Conservation (phyloP, 2,797 vertebrate species). For the Scyliorhinus canicula region DNA sequence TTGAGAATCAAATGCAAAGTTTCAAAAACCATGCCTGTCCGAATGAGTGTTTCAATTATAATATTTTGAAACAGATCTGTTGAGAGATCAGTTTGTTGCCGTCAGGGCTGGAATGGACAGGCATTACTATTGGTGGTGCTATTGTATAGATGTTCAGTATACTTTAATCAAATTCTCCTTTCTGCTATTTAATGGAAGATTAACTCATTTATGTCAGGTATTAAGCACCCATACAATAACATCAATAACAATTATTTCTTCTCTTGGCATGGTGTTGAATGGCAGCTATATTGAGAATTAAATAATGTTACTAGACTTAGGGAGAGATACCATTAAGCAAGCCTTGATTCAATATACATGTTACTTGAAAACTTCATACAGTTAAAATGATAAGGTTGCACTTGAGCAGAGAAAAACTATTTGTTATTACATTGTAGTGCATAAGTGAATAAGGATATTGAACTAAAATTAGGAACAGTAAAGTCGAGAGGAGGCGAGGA, state of each 20-base stretch:
- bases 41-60: background rate
- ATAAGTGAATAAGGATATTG: background rate
- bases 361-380: background rate
- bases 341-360: background rate
- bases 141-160: no score
- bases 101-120: no score
- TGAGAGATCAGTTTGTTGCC: no score
- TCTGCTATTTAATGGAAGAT: no score
- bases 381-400: background rate
- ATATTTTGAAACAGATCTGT: background rate
- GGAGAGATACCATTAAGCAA: background rate
- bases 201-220: no score
- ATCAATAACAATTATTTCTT: no score
- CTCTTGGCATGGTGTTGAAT: background rate
- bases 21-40: background rate
- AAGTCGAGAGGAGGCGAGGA: no score
- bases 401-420: background rate
- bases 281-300: background rate
- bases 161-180: no score
- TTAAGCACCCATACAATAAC: no score
- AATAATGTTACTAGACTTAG: background rate
- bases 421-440: background rate
- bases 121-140: no score
- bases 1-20: background rate
- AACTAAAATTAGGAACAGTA: background rate